Base-by-base conservation (phyloP, 2,113 vertebrate genomes). In the Carollia perspicillata region DNA sequence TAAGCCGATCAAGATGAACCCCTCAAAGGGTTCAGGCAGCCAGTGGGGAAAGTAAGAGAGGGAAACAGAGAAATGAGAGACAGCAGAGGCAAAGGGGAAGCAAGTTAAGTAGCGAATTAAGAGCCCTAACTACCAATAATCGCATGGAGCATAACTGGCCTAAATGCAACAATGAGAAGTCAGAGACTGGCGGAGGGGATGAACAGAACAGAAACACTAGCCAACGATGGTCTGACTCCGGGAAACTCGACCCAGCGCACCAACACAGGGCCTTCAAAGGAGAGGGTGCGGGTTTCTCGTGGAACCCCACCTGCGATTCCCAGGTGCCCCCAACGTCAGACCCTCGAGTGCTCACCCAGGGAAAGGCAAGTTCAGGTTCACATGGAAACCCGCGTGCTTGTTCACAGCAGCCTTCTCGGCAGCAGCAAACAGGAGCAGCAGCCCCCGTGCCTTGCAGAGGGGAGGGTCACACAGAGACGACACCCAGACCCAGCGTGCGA, bases 401-500 rank as follows among this genome's bases (percentile, higher is more conserved):
- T 30, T 49, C 26, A 4, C 0, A 11, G 28, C 8, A 17, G 53
- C 35, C 4, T 11, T 17, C 6, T 13, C 16, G n/a, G 2, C 23
- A 13, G 8, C 0, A 23, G 85, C 37, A 37, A 35, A 44, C 47
- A 6, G 26, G 35, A 1, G 55, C 44, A 23, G 44, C 35, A 13
- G 2, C 8, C 23, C 16, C 5, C 11, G 28, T 3, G 30, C 35
- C 63, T 12, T 7, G n/a, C 53, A 3, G 58, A 4, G 58, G 26
- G 23, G 9, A 23, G 9, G 13, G 51, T 16, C 10, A 6, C 11
- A 4, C 1, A 28, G 23, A 28, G 58, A 60, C 58, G 8, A 37
- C 4, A 2, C 1, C 22, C 20, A 6, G 3, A 6, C 4, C 10
- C 0, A 13, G 0, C 2, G 0, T 1, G 0, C 0, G 1, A 0